phyloP scores from a whole-genome alignment of 2,113 vertebrate genomes.

The Grantiella picta region DNA sequence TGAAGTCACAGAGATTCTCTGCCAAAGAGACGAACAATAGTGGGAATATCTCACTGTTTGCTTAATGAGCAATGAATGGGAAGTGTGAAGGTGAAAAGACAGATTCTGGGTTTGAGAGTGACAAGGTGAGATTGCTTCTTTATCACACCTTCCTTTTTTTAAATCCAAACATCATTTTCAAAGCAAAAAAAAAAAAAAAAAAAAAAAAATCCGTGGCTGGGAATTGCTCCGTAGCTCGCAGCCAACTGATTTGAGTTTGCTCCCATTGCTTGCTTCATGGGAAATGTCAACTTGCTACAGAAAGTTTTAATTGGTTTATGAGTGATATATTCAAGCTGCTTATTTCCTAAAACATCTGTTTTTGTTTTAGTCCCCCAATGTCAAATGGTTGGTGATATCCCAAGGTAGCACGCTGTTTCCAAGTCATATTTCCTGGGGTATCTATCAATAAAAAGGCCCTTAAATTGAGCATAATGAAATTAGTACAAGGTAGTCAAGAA shows the following conservation, averaged over 20 bases:
- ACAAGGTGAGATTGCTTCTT: conserved; percentile 62
- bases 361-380: conserved; percentile 43
- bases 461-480: conserved; percentile 55
- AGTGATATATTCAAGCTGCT: conserved; percentile 60
- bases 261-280: conserved; percentile 49
- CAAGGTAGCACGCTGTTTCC: conserved; percentile 26
- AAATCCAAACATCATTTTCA: neutral
- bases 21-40: conserved; percentile 45
- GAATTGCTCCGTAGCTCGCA: neutral
- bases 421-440: conserved; percentile 21
- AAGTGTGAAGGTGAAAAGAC: conserved; percentile 70
- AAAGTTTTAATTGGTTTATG: conserved; percentile 64
- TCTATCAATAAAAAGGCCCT: conserved; percentile 6
- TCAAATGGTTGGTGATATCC: conserved; percentile 37
- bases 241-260: conserved; percentile 30
- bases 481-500: conserved; percentile 38
- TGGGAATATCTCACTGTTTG: conserved; percentile 59
- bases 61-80: conserved; percentile 65
- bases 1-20: neutral
- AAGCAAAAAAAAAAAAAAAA: neutral
- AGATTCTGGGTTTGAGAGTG: conserved; percentile 50
- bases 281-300: conserved; percentile 60
- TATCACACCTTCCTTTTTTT: conserved; percentile 41
- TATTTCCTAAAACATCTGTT: conserved; percentile 60
- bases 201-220: neutral